Evolutionary conservation across 2,797 vertebrate species (phyloP).

Genomic region (Saguinus oedipus): DNA sequence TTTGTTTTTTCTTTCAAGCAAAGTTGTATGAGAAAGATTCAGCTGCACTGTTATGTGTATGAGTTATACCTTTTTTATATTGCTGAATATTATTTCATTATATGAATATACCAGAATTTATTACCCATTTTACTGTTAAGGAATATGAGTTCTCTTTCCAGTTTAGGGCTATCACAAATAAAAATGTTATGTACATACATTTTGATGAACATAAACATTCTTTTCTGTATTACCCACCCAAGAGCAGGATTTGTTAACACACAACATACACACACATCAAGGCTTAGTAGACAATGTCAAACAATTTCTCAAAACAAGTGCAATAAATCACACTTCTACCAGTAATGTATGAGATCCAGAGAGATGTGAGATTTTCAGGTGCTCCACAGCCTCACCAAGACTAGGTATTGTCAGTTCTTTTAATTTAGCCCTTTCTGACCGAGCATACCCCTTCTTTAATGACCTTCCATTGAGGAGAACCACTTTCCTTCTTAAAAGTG

Average conservation of each 20-base stretch:
- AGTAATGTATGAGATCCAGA: background rate
- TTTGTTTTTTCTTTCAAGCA: constrained; percentile 18
- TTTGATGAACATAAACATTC: background rate
- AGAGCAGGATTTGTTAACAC: background rate
- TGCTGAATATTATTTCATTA: background rate
- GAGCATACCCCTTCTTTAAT: background rate
- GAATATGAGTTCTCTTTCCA: background rate
- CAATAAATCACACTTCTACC: background rate
- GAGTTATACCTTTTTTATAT: background rate
- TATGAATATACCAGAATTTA: background rate
- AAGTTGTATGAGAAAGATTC: background rate
- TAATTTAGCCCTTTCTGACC: background rate
- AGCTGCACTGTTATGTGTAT: background rate
- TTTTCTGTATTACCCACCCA: background rate
- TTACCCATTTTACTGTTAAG: background rate
- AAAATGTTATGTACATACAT: background rate
- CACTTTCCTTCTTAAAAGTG: background rate
- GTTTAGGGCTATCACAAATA: background rate
- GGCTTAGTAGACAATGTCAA: background rate
- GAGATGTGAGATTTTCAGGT: background rate
- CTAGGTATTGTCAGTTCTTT: background rate
- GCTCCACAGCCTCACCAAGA: background rate
- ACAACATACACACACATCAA: background rate
- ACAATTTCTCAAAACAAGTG: background rate
- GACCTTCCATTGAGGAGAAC: background rate